Base-by-base conservation (phyloP, 23 tunicate genomes). In the Trididemnum nubilum region DNA sequence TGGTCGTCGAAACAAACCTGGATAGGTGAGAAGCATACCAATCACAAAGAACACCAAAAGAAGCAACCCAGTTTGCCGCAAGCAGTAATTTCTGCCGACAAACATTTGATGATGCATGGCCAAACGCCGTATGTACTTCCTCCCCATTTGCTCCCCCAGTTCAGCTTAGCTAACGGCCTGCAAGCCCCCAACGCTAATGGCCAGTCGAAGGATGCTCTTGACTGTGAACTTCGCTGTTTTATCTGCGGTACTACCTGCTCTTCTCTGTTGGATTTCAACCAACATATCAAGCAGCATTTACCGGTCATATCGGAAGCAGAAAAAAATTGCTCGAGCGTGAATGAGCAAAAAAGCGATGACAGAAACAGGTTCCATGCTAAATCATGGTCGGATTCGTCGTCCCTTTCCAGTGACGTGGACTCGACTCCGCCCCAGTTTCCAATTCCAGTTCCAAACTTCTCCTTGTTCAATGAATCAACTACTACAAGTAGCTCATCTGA, bases 381-480 rank as follows among this genome's bases (percentile, higher is more conserved):
- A 44, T 44, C 54, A 9, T 44, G 54, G 54, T 44, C 54, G 9
- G 54, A 44, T 44, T 44, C 54, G 15, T 44, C 54, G 15, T 44
- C 54, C 15, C 54, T 7, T 15, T 44, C 54, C 54, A 27, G 70
- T 27, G 31, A 63, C 31, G 54, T 44, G 54, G 54, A 44, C 15
- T 9, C 12, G 15, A 15, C 60, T 31, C 34, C 81, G 2, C 12
- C 34, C 18, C 61, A 83, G 3, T 73, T 73, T 72, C 73, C 87
- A 27, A 60, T 83, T 34, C 81, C 81, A 23, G 73, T 30, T 2
- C 81, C 87, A 0, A 83, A 83, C 33, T 80, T 44, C 15, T 9
- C 54, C 15, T 54, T 54, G 36, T n/a, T 23, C 7, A 70, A 31
- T 70, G 29, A 29, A 7, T 18, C 76, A 5, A 33, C 7, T 12